Conservation (phyloP, 1,140 invertebrate genomes). For the Drosophila tropicalis region DNA sequence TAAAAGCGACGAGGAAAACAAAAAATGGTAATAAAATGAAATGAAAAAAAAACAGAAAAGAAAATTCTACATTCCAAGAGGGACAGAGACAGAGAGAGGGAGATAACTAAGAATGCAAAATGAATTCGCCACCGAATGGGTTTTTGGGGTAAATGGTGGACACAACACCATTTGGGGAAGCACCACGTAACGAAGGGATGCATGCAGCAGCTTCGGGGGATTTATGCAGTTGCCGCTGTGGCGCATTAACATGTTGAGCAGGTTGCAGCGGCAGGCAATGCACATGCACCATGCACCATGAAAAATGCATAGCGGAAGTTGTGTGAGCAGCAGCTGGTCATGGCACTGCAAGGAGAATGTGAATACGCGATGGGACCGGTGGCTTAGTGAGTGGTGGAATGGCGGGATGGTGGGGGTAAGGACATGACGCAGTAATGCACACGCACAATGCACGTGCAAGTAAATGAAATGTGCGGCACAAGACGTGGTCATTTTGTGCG, state of each 20-base stretch:
- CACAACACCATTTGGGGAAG: conserved; percentile 25
- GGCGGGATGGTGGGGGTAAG: too few species aligned
- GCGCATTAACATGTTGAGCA: conserved; percentile 76
- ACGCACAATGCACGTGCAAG: conserved; percentile 74
- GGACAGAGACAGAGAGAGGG: conserved; percentile 7
- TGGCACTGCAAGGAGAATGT: not conserved
- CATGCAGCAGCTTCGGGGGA: conserved; percentile 39
- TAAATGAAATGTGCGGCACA: conserved; percentile 71
- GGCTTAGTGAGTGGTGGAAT: not conserved
- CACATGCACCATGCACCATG: conserved; percentile 28
- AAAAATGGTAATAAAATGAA: conserved; percentile 68
- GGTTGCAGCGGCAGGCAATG: conserved; percentile 40
- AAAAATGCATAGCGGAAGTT: conserved; percentile 38
- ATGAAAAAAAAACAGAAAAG: conserved; percentile 53
- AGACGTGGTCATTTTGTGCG: conserved; percentile 70
- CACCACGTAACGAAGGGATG: not conserved
- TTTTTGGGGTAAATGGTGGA: not conserved
- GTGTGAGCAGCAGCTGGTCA: conserved; percentile 3
- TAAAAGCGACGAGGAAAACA: conserved; percentile 14
- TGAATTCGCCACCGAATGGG: conserved; percentile 39
- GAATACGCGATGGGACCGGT: conserved; percentile 25
- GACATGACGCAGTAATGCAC: conserved; percentile 60
- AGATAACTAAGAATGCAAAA: conserved; percentile 63
- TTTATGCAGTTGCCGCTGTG: conserved; percentile 56
- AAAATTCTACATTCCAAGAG: not conserved